These are phyloP conservation scores for Apodemia duryi DNA, from an alignment of 2,888 invertebrate species.

Conservation along the genomic window DNA sequence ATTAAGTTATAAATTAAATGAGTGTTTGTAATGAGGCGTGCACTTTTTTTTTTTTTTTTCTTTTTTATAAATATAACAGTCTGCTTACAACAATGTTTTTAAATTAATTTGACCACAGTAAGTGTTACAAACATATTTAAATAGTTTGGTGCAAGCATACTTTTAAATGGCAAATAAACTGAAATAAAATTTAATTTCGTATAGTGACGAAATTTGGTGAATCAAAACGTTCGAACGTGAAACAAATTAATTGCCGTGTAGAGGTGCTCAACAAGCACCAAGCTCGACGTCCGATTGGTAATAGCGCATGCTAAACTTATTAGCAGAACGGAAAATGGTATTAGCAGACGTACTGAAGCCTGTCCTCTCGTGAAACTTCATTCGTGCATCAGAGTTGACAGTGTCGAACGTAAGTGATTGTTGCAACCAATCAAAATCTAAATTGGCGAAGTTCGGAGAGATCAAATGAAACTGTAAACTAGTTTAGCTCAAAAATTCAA, in stretches of 20 bases:
- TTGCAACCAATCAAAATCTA: constrained; percentile 70
- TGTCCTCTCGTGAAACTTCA: constrained; percentile 60
- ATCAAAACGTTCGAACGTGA: constrained; percentile 72
- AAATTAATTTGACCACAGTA: no score
- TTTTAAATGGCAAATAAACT: neutral
- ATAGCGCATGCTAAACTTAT: constrained; percentile 78
- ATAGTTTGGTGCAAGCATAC: no score
- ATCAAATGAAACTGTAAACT: constrained; percentile 51
- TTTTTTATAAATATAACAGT: neutral
- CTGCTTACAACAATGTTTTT: no score
- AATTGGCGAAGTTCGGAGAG: constrained; percentile 52
- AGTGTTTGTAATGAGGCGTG: no score
- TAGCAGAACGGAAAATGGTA: constrained; percentile 76
- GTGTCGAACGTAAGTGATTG: constrained; percentile 68
- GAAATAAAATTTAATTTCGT: constrained; percentile 27
- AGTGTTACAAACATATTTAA: no score
- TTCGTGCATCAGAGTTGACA: constrained; percentile 67
- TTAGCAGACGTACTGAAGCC: constrained; percentile 63
- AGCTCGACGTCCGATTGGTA: constrained; percentile 72
- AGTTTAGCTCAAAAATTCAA: constrained; percentile 41
- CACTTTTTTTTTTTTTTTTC: no score
- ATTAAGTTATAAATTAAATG: no score
- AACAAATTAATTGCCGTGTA: constrained; percentile 73
- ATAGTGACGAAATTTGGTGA: constrained; percentile 57
- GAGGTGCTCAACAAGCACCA: constrained; percentile 56